phyloP scores from a whole-genome alignment of 2,113 vertebrate genomes.

The Passer domesticus region DNA sequence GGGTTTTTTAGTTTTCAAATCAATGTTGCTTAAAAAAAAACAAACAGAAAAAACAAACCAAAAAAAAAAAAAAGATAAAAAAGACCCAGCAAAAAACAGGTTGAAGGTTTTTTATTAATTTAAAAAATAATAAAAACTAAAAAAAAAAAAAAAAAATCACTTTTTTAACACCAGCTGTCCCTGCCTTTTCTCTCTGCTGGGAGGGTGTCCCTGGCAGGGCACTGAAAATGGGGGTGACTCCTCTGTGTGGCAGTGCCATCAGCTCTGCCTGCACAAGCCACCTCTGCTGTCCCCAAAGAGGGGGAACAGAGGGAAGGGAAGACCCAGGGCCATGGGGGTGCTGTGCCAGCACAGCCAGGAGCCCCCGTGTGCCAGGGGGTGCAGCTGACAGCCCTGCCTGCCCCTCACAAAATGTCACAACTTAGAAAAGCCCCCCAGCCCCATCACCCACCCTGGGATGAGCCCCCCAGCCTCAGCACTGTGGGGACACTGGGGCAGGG shows the following conservation, averaged over 20 bases:
- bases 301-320: not conserved
- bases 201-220: not conserved
- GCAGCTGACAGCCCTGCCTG: not conserved
- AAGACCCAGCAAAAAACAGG: not conserved
- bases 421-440: not conserved
- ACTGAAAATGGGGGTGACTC: not conserved
- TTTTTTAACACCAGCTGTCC: constrained; percentile 65
- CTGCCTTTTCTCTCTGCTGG: constrained; percentile 1
- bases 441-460: not conserved
- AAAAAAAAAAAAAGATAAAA: not conserved
- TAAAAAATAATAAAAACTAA: constrained; percentile 57
- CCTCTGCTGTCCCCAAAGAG: not conserved
- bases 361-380: not conserved
- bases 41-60: not conserved
- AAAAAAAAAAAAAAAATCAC: constrained; percentile 15
- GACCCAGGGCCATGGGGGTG: not conserved
- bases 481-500: not conserved
- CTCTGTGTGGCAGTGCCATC: rapidly evolving
- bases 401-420: not conserved
- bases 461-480: not conserved
- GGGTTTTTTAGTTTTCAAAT: constrained; percentile 27
- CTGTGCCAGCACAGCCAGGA: not conserved
- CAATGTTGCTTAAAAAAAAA: constrained; percentile 33
- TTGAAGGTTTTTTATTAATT: constrained; percentile 66
- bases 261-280: not conserved